Base-by-base conservation (phyloP, 2,113 vertebrate genomes). In the Macroglossus sobrinus region DNA sequence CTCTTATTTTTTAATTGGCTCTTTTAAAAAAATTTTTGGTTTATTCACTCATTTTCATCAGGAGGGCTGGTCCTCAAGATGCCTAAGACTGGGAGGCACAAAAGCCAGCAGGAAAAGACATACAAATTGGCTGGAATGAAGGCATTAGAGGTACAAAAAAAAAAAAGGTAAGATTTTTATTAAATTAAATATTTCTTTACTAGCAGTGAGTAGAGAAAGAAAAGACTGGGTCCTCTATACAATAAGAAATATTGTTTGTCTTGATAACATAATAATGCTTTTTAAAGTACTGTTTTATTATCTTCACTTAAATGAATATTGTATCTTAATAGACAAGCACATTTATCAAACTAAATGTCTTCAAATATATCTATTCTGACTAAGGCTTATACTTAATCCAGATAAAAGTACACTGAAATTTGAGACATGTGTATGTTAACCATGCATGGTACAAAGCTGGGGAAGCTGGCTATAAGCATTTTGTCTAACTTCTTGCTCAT, bases 281-380 rank as follows among this genome's bases (percentile, higher is more conserved):
- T 94, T 66, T 78, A 63, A 95, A 97, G 50, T 28, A 59, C 7
- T 71, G 68, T 33, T 87, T 95, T 93, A 69, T 61, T 40, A 75
- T 57, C 57, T 30, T 24, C 40, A 28, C 22, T 97, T 82, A 93
- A 92, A 75, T 76, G 50, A 93, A 24, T 72, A 80, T 76, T 88
- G 28, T 43, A 84, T 76, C 40, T 74, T 87, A 89, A 95, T 71
- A 87, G 82, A 30, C 21, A 89, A 66, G n/a, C 30, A 86, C 22
- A 76, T 84, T 95, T 76, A 87, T 90, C 69, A 96, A 92, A 92
- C 86, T 50, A 76, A 91, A 75, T 75, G 45, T 89, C 84, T 95
- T 88, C 57, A 91, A 33, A 90, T 79, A 69, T n/a, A 84, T 28
- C 26, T 53, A 18, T 2, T 89, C 0, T 85, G 24, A 21, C 18